Evolutionary conservation across 2,113 vertebrate genomes (phyloP), one percentile per base, ranked within the genome.

Genomic region (Callorhinus ursinus): DNA sequence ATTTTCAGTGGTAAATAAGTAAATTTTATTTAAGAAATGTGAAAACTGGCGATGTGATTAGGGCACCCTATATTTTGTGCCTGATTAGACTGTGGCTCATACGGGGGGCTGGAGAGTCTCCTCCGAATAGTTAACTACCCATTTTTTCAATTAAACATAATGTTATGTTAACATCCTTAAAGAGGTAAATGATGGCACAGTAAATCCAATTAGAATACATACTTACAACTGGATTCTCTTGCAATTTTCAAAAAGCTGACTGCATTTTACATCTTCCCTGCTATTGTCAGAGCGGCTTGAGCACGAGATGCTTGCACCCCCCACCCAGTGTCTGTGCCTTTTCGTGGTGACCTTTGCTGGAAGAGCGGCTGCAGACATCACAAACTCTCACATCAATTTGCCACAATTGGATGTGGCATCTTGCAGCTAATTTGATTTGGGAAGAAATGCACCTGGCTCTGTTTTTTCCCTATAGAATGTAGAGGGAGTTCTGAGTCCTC

Each of bases 371-470:
- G 99, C 99, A 99, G 99, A 99, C 99, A 99, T 99, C 99, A 99
- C 99, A 99, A 99, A 99, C 99, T 99, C 99, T 99, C 99, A 99
- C 99, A 99, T 99, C 99, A 99, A 99, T 99, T 99, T 99, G 99
- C 99, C 98, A 99, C 99, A 99, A 99, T 99, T 99, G 99, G 99
- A 99, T 99, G 99, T 99, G 99, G 99, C 99, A 99, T 99, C 99
- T 99, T 99, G 99, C 98, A 98, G 99, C 99, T 99, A 99, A 99
- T 99, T 99, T 99, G 98, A 99, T 99, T 99, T 99, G 99, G 99
- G 99, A 99, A 99, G 99, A 99, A 99, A 99, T 99, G 99, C 99
- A 99, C 99, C 99, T 99, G 99, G 99, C 99, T 99, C 99, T 99
- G 99, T 99, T 99, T 99, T 98, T 99, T 99, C 99, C 99, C 99